Percentiles rank a stretch among this genome's conserved stretches.
These are phyloP conservation scores for Picus viridis DNA, from an alignment of 2,797 vertebrate species.

Conservation along the genomic window DNA sequence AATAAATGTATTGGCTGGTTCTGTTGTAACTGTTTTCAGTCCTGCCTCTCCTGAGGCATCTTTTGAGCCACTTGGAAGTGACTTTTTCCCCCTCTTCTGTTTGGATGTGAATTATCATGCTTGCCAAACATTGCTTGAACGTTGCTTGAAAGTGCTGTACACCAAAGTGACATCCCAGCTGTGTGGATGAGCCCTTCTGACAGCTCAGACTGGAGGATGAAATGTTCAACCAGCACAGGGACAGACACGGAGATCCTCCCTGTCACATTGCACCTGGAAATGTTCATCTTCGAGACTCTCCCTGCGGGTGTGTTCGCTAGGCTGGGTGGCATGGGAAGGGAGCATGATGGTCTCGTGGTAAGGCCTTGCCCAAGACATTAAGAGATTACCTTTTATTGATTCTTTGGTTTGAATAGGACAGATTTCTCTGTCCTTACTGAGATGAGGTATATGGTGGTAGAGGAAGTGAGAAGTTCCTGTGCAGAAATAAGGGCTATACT, in stretches of 20 bases:
- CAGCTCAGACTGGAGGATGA: background rate
- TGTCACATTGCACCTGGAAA: background rate
- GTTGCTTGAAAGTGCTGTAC: background rate
- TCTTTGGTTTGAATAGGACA: background rate
- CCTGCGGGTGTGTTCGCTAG: background rate
- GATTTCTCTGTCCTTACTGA: background rate
- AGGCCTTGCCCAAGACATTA: background rate
- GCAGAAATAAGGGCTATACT: background rate
- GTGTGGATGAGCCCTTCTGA: constrained; percentile 2
- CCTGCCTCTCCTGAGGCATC: background rate
- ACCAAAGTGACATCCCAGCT: background rate
- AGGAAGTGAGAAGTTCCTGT: background rate
- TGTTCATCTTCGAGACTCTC: background rate
- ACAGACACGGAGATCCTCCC: background rate
- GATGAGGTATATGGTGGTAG: background rate
- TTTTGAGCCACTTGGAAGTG: background rate
- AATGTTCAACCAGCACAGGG: background rate
- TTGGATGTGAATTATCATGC: background rate
- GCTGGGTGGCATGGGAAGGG: background rate
- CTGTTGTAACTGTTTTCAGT: background rate
- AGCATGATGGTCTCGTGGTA: background rate
- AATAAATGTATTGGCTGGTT: background rate
- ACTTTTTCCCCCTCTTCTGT: background rate
- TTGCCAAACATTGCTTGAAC: background rate
- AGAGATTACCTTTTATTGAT: background rate